Percentiles rank a stretch among this genome's conserved stretches.
phyloP scores from a whole-genome alignment of 2,797 vertebrate genomes.

The Carduelis carduelis region DNA sequence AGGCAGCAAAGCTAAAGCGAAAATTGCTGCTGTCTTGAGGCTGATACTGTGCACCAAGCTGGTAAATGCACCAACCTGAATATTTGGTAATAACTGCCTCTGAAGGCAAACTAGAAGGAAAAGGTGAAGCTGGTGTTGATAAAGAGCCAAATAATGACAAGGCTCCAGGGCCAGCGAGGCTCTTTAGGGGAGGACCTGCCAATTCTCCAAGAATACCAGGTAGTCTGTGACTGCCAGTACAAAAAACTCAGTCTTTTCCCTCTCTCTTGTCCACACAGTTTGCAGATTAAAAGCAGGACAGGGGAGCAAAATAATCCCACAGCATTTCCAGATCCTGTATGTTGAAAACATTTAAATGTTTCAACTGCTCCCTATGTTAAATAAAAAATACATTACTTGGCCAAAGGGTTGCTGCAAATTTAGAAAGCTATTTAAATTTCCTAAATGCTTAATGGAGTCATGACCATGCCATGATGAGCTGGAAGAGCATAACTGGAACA shows the following conservation, averaged over 20 bases:
- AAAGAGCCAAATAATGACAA: not conserved
- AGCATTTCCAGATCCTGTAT: not conserved
- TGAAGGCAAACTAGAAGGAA: not conserved
- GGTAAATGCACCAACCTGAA: not conserved
- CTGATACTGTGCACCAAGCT: not conserved
- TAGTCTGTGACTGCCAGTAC: not conserved
- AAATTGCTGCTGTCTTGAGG: not conserved
- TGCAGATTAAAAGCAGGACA: not conserved
- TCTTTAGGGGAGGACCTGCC: not conserved
- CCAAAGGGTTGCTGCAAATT: not conserved
- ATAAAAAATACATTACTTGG: not conserved
- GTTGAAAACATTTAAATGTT: not conserved
- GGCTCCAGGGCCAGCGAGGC: not conserved
- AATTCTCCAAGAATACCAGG: not conserved
- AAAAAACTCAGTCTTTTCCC: not conserved
- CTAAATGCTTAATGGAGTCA: not conserved
- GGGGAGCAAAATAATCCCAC: not conserved
- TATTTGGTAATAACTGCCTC: not conserved
- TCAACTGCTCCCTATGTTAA: not conserved
- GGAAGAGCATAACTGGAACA: not conserved
- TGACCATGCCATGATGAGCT: not conserved
- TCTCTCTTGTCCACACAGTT: not conserved
- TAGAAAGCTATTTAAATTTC: not conserved
- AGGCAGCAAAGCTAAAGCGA: not conserved
- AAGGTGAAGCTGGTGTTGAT: not conserved